Base-by-base conservation (phyloP, 2,113 vertebrate species). In the Brachypteracias leptosomus region DNA sequence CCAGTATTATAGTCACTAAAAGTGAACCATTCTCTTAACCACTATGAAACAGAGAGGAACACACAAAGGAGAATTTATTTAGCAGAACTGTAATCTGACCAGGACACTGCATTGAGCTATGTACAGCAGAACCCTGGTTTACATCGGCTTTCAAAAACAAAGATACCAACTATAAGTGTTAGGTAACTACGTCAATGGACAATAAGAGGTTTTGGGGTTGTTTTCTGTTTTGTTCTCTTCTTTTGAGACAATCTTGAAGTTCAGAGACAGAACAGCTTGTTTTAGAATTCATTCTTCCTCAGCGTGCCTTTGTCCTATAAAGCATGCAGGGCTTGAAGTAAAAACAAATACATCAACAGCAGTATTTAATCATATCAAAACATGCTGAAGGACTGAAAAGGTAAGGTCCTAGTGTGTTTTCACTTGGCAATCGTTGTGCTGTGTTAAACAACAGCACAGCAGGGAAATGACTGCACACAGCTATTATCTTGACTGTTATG, bases 321-420 rank as follows among this genome's bases (percentile, higher is more conserved):
- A 79, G 5, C 36, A 55, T 16, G 6, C 13, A 42, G 31, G 21
- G 13, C 19, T 88, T 65, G 63, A 92, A 73, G 31, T n/a, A 75
- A 58, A 90, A 90, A 73, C 58, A 55, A 65, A 92, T 79, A 65
- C 44, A 90, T 57, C 20, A 71, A 21, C 10, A 80, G 28, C 10
- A 16, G 9, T 54, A 36, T 22, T 62, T 84, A 87, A 71, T 74
- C 38, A 54, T 70, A 89, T 47, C 21, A 81, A 73, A 87, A 70
- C 46, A 83, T 51, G 18, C n/a, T 81, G 54, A 9, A 81, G 22
- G 18, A 75, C 11, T 80, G 46, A 81, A 75, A 84, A 25, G 44
- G 31, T 84, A 92, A 77, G 36, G 31, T 65, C 11, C 17, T 80
- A 28, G 22, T 89, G 52, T 66, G 33, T 75, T 94, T 93, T 88